Evolutionary conservation across 2,888 invertebrate genomes (phyloP).

Genomic region (Drosophila affinis): DNA sequence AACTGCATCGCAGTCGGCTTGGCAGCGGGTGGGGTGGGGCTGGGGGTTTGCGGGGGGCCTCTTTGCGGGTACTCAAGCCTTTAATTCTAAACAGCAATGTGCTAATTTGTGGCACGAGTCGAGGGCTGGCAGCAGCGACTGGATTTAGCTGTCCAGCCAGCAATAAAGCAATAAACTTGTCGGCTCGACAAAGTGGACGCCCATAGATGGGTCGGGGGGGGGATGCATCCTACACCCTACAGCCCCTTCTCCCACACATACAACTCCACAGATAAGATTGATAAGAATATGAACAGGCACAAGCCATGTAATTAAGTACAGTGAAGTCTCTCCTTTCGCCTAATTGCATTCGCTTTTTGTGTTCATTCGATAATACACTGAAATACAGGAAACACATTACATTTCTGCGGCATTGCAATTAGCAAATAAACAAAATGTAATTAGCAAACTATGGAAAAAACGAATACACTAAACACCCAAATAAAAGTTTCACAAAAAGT

Average conservation of each 20-base stretch:
- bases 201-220: no score
- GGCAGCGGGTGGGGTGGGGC: no score
- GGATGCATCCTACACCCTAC: not conserved
- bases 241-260: no score
- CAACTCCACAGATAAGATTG: no score
- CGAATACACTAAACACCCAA: not conserved
- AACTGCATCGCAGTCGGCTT: constrained; percentile 51
- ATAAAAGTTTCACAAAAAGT: constrained; percentile 16
- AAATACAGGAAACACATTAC: not conserved
- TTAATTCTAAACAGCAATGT: constrained; percentile 58
- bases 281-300: no score
- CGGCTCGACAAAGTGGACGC: constrained; percentile 1
- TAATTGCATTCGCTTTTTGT: constrained; percentile 21
- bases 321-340: not conserved
- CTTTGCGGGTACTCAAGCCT: constrained; percentile 48
- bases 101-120: constrained; percentile 50
- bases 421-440: constrained; percentile 37
- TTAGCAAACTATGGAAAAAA: constrained; percentile 34
- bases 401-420: constrained; percentile 20
- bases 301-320: not conserved
- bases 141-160: not conserved
- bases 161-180: constrained; percentile 22
- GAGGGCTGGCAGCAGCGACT: constrained; percentile 9
- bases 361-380: not conserved
- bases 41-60: constrained; percentile 8